A percentile compares a stretch with the other conserved stretches of the same genome.
Conservation (phyloP, 2,888 invertebrate genomes). For the Orthonevra nobilis region DNA sequence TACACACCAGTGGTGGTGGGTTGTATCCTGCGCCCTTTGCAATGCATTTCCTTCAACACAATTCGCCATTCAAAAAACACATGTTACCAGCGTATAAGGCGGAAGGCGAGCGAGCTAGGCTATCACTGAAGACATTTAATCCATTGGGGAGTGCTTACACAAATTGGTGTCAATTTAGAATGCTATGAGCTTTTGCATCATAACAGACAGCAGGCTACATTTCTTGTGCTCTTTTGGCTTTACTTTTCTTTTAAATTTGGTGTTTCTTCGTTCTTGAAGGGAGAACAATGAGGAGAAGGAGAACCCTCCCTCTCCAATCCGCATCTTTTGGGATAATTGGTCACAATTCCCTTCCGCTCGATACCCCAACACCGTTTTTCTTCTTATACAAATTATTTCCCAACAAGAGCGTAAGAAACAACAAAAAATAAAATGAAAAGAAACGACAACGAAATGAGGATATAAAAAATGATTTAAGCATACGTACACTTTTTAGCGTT, state of each 20-base stretch:
- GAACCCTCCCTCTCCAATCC: constrained; percentile 14
- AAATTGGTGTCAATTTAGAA: constrained; percentile 70
- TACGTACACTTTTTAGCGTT: constrained; percentile 51
- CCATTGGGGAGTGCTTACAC: constrained; percentile 66
- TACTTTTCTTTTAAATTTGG: not conserved
- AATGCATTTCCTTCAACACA: constrained; percentile 35
- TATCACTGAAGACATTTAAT: constrained; percentile 62
- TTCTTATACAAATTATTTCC: constrained; percentile 24
- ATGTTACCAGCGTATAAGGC: not conserved
- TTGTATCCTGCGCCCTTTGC: constrained; percentile 48
- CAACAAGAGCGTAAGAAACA: not conserved
- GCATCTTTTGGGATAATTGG: too few species aligned
- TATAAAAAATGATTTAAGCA: constrained; percentile 57
- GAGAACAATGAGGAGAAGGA: constrained; percentile 11
- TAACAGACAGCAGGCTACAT: constrained; percentile 22
- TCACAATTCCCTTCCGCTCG: too few species aligned
- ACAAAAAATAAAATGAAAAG: not conserved
- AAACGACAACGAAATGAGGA: constrained; percentile 18
- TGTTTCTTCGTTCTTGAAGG: constrained; percentile 9
- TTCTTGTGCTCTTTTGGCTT: too few species aligned
- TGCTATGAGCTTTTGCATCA: constrained; percentile 42
- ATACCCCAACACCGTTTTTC: too few species aligned
- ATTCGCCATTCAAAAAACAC: not conserved
- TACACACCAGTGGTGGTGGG: constrained; percentile 65
- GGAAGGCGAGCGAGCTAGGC: constrained; percentile 35